Conservation (phyloP, 2,113 vertebrate species). For the Puma concolor region DNA sequence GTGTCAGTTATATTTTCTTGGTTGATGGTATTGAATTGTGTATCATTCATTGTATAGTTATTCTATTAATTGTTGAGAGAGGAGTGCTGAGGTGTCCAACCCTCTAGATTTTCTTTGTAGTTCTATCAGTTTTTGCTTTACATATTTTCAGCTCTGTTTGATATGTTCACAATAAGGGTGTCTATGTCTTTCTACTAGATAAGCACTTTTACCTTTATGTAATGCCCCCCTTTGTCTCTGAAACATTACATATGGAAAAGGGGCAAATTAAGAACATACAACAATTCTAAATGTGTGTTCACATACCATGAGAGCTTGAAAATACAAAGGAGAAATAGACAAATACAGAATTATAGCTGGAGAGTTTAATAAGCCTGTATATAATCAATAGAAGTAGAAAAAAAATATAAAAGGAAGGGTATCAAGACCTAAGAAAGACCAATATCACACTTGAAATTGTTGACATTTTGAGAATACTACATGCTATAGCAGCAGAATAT, state of each 20-base stretch:
- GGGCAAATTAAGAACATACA: neutral
- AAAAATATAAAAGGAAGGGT: neutral
- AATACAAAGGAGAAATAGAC: neutral
- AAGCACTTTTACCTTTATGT: neutral
- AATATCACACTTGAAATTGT: neutral
- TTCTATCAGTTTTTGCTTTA: neutral
- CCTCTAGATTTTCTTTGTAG: neutral
- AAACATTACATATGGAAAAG: neutral
- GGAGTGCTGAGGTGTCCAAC: neutral
- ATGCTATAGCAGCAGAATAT: neutral
- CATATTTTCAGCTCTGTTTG: neutral
- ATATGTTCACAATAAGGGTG: neutral
- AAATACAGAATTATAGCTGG: neutral
- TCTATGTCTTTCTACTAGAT: neutral
- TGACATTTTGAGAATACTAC: neutral
- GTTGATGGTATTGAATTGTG: neutral
- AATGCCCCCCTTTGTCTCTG: neutral
- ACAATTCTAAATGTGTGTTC: neutral
- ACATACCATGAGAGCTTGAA: neutral
- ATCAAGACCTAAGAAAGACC: neutral
- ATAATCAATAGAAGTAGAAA: neutral
- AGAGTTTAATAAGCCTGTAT: neutral
- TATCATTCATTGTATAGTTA: neutral
- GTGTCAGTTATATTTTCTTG: neutral
- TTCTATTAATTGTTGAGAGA: neutral